Percentiles rank a stretch among this genome's conserved stretches.
Evolutionary conservation across 2,888 invertebrate species (phyloP).

Genomic region (Hecatera dysodea): DNA sequence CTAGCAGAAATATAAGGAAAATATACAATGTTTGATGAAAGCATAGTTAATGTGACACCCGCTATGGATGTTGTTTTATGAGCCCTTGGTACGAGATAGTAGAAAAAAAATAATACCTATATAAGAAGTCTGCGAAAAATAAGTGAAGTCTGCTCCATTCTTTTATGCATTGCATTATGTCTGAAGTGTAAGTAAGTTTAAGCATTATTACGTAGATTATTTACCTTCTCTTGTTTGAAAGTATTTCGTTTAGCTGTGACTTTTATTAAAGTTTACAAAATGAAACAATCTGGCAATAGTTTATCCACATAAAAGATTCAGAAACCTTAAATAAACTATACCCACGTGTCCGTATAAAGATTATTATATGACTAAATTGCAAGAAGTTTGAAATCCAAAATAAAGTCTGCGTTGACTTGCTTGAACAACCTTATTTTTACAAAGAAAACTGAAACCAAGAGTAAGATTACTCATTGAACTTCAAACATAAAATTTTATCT

Average conservation of each 20-base stretch:
- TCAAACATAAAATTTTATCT: slow-evolving; percentile 58
- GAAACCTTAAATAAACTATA: slow-evolving; percentile 22
- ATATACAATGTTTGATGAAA: slow-evolving; percentile 24
- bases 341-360: slow-evolving; percentile 15
- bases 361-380: slow-evolving; percentile 30
- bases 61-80: background rate
- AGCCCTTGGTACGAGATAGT: background rate
- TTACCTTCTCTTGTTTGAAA: background rate
- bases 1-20: slow-evolving; percentile 21
- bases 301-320: slow-evolving; percentile 15
- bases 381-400: slow-evolving; percentile 30
- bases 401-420: slow-evolving; percentile 29
- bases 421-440: slow-evolving; percentile 29
- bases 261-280: background rate
- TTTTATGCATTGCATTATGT: slow-evolving; percentile 9
- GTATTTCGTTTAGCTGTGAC: background rate
- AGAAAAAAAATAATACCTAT: slow-evolving; percentile 25
- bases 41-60: slow-evolving; percentile 2
- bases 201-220: too few species aligned
- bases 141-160: background rate
- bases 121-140: slow-evolving; percentile 2
- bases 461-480: slow-evolving; percentile 51
- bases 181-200: slow-evolving; percentile 2
- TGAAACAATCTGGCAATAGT: background rate
- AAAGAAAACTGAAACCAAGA: slow-evolving; percentile 44